phyloP scores from a whole-genome alignment of 2,797 vertebrate species.

The Megalops cyprinoides region DNA sequence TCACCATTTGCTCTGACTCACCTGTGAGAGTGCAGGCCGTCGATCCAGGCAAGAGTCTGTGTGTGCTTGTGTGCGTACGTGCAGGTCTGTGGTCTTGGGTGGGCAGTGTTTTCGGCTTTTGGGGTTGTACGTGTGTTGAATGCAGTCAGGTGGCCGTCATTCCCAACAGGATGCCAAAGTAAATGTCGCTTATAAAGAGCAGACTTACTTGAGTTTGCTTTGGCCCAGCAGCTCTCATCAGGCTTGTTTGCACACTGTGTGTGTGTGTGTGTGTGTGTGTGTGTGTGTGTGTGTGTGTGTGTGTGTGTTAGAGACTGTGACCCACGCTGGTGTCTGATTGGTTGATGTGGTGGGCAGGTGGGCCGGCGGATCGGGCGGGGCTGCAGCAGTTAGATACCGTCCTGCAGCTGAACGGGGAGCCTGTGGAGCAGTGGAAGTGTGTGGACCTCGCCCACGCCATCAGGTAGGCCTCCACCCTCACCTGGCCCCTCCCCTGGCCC shows the following conservation, averaged over 20 bases:
- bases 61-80: not conserved
- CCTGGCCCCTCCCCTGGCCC: too few species aligned
- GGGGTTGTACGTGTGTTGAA: too few species aligned
- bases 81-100: too few species aligned
- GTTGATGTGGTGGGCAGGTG: constrained; percentile 66
- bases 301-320: not conserved
- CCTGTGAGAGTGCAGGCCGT: constrained; percentile 91
- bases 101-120: too few species aligned
- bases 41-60: constrained; percentile 76
- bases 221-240: not conserved
- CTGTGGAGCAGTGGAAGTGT: constrained; percentile 92
- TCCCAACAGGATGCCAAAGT: too few species aligned
- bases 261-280: not conserved
- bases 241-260: not conserved
- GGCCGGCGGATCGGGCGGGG: constrained; percentile 86
- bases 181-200: too few species aligned
- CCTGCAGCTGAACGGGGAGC: constrained; percentile 86
- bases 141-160: too few species aligned
- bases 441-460: constrained; percentile 90
- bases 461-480: constrained; percentile 69
- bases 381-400: constrained; percentile 86
- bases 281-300: not conserved
- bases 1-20: constrained; percentile 91
- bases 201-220: not conserved
- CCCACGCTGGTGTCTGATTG: not conserved